Evolutionary conservation across 2,888 invertebrate species (phyloP).

Genomic region (Nemoura dubitans): DNA sequence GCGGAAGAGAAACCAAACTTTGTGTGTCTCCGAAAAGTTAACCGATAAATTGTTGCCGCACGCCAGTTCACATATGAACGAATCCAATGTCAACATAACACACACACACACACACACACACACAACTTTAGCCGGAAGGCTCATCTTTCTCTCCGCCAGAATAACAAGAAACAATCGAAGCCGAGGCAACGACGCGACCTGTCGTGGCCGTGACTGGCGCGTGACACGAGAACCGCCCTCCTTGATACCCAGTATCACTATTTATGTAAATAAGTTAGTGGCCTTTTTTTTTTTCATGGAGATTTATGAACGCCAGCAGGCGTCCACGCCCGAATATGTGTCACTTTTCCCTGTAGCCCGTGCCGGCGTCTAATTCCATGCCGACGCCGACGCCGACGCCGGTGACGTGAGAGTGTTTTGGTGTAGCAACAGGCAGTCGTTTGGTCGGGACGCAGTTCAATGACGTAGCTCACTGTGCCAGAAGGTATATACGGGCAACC

Average conservation of each 20-base stretch:
- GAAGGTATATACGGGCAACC: not conserved
- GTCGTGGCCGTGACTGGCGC: too few relatives aligned
- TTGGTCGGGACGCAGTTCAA: not conserved
- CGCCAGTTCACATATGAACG: not conserved
- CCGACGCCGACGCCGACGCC: too few relatives aligned
- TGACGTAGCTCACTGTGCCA: not conserved
- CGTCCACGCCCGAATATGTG: conserved; percentile 37
- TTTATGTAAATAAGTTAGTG: conserved; percentile 43
- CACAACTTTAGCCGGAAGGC: too few relatives aligned
- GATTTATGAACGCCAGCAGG: conserved; percentile 43
- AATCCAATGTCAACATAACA: not conserved
- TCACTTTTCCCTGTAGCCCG: conserved; percentile 16
- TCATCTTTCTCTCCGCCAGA: too few relatives aligned
- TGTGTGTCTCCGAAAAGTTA: not conserved
- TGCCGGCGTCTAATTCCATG: not conserved
- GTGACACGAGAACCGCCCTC: too few relatives aligned
- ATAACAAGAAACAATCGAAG: not conserved
- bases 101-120: too few relatives aligned
- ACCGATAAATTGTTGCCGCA: not conserved
- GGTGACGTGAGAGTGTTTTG: not conserved
- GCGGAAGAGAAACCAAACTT: not conserved
- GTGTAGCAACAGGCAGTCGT: not conserved
- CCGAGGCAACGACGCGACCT: not conserved
- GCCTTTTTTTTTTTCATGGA: conserved; percentile 23
- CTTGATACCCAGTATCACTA: not conserved